phyloP scores from a whole-genome alignment of 1,140 invertebrate genomes.

The Oncopodura yosiiana region DNA sequence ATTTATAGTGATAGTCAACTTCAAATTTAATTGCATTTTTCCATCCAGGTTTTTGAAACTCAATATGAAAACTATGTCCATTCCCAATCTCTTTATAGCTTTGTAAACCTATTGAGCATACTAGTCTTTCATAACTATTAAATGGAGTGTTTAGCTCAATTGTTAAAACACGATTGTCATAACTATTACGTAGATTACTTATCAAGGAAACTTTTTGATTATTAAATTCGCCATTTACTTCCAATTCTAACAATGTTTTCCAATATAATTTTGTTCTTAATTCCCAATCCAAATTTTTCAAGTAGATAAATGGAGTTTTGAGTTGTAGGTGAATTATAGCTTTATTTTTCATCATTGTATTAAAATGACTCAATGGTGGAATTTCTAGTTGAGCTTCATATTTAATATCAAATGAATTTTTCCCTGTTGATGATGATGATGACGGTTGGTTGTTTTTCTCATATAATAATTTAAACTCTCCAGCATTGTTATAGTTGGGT shows the following conservation, averaged over 20 bases:
- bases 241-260: slow-evolving; percentile 25
- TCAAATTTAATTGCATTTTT: slow-evolving; percentile 27
- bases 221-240: slow-evolving; percentile 28
- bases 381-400: slow-evolving; percentile 12
- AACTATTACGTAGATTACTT: slow-evolving; percentile 18
- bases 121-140: slow-evolving; percentile 28
- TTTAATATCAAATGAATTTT: background rate
- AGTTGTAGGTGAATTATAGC: background rate
- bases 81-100: slow-evolving; percentile 30
- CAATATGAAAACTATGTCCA: slow-evolving; percentile 35
- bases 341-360: slow-evolving; percentile 1
- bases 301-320: slow-evolving; percentile 25
- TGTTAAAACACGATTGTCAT: slow-evolving; percentile 9
- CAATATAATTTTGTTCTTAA: slow-evolving; percentile 24
- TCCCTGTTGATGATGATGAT: background rate
- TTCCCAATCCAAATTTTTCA: slow-evolving; percentile 27
- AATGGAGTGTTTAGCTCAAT: slow-evolving; percentile 34
- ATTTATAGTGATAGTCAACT: slow-evolving; percentile 35
- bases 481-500: background rate
- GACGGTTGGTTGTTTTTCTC: no score
- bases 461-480: no score
- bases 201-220: slow-evolving; percentile 28
- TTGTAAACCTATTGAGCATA: slow-evolving; percentile 28
- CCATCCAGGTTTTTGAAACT: slow-evolving; percentile 33
- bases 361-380: slow-evolving; percentile 1